Evolutionary conservation across 2,113 vertebrate genomes (phyloP).

Genomic region (Takifugu bimaculatus): DNA sequence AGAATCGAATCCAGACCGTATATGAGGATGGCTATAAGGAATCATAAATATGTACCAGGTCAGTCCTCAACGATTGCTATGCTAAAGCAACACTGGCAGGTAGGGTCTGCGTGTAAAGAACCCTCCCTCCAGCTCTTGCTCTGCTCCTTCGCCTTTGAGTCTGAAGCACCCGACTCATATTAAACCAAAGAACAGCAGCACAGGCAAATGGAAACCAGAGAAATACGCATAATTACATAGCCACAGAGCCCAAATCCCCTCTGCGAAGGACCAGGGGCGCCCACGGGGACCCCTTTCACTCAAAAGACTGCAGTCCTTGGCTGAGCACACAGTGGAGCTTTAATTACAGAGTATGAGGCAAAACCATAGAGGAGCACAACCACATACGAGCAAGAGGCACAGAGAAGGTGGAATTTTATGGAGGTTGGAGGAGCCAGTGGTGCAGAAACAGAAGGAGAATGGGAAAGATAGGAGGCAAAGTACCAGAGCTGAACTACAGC

Average conservation of each 20-base stretch:
- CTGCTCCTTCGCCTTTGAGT: slow-evolving; percentile 7
- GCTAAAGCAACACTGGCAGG: slow-evolving; percentile 43
- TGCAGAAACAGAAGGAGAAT: slow-evolving; percentile 16
- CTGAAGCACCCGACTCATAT: slow-evolving; percentile 29
- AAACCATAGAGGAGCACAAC: slow-evolving; percentile 19
- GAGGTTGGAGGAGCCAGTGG: slow-evolving; percentile 19
- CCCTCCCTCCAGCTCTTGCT: slow-evolving; percentile 17
- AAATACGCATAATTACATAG: slow-evolving; percentile 64
- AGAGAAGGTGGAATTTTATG: slow-evolving; percentile 23
- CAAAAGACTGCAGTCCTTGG: slow-evolving; percentile 46
- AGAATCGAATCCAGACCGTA: slow-evolving; percentile 54
- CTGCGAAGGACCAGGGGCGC: slow-evolving; percentile 48
- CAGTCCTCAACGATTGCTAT: slow-evolving; percentile 20
- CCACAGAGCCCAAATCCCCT: slow-evolving; percentile 52
- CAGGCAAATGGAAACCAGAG: slow-evolving; percentile 51
- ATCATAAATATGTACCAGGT: slow-evolving; percentile 43
- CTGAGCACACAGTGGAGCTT: slow-evolving; percentile 44
- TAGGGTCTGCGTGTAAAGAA: slow-evolving; percentile 17
- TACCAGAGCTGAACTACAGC: slow-evolving; percentile 11
- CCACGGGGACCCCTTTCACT: slow-evolving; percentile 54
- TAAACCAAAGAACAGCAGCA: slow-evolving; percentile 58
- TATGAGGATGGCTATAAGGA: slow-evolving; percentile 18
- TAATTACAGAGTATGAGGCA: slow-evolving; percentile 64
- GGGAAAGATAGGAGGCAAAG: slow-evolving; percentile 14
- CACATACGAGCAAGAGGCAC: slow-evolving; percentile 34